Evolutionary conservation across 2,888 invertebrate species (phyloP), one percentile per base, ranked within the genome.

Genomic region (Callyntrura sp.): DNA sequence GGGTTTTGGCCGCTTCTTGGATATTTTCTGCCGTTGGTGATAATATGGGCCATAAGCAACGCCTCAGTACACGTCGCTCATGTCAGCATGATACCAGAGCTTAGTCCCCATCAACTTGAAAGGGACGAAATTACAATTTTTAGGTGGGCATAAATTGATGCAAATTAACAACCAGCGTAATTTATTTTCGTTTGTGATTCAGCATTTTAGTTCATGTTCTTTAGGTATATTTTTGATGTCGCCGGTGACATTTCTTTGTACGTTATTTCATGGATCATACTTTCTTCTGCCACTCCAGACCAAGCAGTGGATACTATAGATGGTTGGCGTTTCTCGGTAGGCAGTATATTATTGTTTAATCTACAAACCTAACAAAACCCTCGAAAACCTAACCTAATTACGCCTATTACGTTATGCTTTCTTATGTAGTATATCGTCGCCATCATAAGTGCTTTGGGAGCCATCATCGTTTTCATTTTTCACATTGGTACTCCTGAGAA

Each of bases 1-100:
- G 88, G 92, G 6, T 87, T 94, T 90, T 94, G 94, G 93, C 94
- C 94, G 2, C 94, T 94, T 92, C 94, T 95, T 78, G 91, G 95
- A 3, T 92, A 90, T 45, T 91, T 91, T 35, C 85, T 91, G 14
- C 91, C 90, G 2, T 94, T 95, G 91, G 95, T 96, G 14, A 94
- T 95, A 92, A 94, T 95, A 91, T 95, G 95, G 91, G 95, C 96
- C 93, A 94, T 95, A 91, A 96, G 95, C 12, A 96, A 96, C 95
- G 96, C 96, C 0, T 93, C 95, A 6, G 95, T 95, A 3, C 96
- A 96, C 94, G 95, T 96, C 35, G 95, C 95, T 23, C 96, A 96
- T 93, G 94, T 96, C 57, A 94, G 95, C 2, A 94, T 96, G 76
- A 95, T 96, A 82, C 95, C 95, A 0, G 94, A 94, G 90, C 94